A percentile compares a stretch with the other conserved stretches of the same genome.
Conservation (phyloP, 2,888 invertebrate species). For the Nipponacmea schrenckii region DNA sequence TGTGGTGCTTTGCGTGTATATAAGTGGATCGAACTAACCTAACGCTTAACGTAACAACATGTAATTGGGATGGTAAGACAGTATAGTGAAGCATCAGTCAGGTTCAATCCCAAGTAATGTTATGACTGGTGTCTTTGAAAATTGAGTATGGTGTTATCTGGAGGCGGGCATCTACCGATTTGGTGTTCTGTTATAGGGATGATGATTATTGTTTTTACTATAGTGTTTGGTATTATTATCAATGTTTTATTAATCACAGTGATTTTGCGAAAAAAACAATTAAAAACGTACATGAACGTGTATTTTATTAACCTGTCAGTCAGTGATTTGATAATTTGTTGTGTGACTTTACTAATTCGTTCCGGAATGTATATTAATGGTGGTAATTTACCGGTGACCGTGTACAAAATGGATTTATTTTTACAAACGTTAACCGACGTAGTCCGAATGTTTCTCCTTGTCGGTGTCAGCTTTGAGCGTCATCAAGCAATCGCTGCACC, state of each 20-base stretch:
- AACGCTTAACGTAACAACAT: too few relatives aligned
- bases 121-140: too few relatives aligned
- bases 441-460: constrained; percentile 45
- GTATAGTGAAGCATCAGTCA: too few relatives aligned
- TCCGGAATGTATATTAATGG: background rate
- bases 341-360: background rate
- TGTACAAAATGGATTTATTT: constrained; percentile 39
- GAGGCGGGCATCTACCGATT: background rate
- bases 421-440: constrained; percentile 40
- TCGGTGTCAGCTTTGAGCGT: constrained; percentile 48
- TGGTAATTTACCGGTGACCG: background rate
- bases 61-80: too few relatives aligned
- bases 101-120: too few relatives aligned
- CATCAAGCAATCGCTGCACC: constrained; percentile 54
- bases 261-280: background rate
- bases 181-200: background rate
- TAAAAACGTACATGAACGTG: constrained; percentile 1
- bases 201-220: background rate
- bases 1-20: too few relatives aligned
- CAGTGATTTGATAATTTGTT: background rate
- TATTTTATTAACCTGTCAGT: background rate
- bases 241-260: background rate
- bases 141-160: too few relatives aligned
- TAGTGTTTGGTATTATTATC: background rate
- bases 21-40: too few relatives aligned